Base-by-base conservation (phyloP, 2,797 vertebrate genomes). In the Antennarius maculatus region DNA sequence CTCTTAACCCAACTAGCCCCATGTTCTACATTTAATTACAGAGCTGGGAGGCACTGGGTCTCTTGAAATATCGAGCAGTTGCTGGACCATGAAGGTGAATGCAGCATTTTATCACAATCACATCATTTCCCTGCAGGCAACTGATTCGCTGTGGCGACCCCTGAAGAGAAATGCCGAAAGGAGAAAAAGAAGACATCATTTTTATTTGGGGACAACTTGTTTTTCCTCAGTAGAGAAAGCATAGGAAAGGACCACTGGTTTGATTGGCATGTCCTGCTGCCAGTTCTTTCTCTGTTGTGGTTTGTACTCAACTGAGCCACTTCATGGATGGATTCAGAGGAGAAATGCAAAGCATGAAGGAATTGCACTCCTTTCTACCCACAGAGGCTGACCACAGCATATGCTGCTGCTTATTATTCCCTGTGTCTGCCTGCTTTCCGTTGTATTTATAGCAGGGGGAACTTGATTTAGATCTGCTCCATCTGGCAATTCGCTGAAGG, bases 381-480 rank as follows among this genome's bases (percentile, higher is more conserved):
- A 56, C 83, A 80, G 88, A 85, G 81, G 83, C 81, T 86, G 82
- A 89, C 90, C 87, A 78, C 61, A 54, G 82, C 82, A 85, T 79
- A 83, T 84, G 86, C 76, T 74, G 71, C 60, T 37, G 61, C 81
- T 88, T 80, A 85, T 88, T 88, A 86, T 79, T 85, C 69, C 67
- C 61, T 5, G 54, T 74, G 76, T 82, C 79, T 69, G 83, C 85
- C 83, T 74, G 71, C 85, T 89, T 83, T 82, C 77, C 74, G 63
- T 74, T 81, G 71, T 93, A 92, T 92, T 92, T 92, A 90, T 92
- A 92, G 87, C 72, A 43, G 59, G 54, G 27, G 48, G 54, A 65
- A 69, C 85, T 88, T 86, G 81, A 91, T 92, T 93, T 92, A 90
- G 86, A 89, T 83, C 78, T 69, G 74, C 76, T 89, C 89, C 86